Conservation (phyloP, 1,140 invertebrate species). For the Contarinia nasturtii region DNA sequence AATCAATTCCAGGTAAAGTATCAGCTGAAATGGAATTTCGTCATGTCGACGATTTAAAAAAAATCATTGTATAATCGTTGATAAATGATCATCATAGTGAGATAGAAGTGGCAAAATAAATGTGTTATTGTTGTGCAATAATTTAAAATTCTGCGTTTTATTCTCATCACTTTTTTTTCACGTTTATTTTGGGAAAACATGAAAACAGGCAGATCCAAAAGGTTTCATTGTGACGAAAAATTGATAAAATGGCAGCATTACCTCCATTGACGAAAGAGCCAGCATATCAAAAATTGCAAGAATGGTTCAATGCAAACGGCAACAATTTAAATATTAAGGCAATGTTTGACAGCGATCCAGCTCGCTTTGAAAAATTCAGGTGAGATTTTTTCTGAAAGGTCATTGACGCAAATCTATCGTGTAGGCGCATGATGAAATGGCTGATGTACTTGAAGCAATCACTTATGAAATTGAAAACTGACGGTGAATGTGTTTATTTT, state of each 20-base stretch:
- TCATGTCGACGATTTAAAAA: no score
- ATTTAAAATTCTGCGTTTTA: background rate
- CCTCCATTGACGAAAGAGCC: slow-evolving; percentile 37
- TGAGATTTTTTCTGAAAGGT: slow-evolving; percentile 19
- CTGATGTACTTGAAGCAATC: background rate
- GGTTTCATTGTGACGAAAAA: background rate
- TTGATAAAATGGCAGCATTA: slow-evolving; percentile 21
- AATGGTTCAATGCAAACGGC: slow-evolving; percentile 44
- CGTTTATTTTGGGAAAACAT: background rate
- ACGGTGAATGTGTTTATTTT: background rate
- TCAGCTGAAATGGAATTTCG: no score
- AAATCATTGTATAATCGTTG: background rate
- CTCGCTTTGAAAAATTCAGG: slow-evolving; percentile 68
- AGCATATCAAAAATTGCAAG: slow-evolving; percentile 48
- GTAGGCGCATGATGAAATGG: background rate
- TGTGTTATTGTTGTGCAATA: background rate
- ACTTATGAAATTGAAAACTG: background rate
- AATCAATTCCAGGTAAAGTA: background rate
- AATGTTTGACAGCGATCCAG: slow-evolving; percentile 53
- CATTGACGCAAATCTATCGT: background rate
- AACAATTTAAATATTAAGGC: slow-evolving; percentile 54
- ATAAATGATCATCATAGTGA: no score
- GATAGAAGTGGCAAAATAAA: no score
- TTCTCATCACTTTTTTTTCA: background rate
- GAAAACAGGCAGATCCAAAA: background rate